Evolutionary conservation across 2,888 invertebrate species (phyloP).

Genomic region (Dryomyza anilis): DNA sequence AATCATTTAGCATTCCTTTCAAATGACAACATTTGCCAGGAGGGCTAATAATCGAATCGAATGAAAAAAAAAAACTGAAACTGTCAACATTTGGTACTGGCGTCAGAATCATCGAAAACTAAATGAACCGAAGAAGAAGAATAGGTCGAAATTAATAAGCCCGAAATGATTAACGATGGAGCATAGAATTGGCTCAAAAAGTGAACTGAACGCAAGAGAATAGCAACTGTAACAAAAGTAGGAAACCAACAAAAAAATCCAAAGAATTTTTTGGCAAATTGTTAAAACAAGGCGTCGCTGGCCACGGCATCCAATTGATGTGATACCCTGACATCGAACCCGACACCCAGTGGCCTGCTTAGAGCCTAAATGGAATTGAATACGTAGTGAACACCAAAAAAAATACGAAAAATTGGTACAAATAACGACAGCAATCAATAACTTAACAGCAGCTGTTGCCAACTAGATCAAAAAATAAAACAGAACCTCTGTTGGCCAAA

Average conservation of each 20-base stretch:
- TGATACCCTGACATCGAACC: not conserved
- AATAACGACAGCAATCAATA: constrained; percentile 33
- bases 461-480: constrained; percentile 4
- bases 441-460: constrained; percentile 42
- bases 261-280: not conserved
- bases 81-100: not conserved
- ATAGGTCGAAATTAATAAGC: constrained; percentile 12
- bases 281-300: not conserved
- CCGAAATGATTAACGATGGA: constrained; percentile 19
- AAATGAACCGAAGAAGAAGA: constrained; percentile 13
- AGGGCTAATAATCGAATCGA: not conserved
- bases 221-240: not conserved
- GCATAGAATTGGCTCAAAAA: not conserved
- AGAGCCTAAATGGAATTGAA: constrained; percentile 15
- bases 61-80: not conserved
- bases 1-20: too few species aligned
- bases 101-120: not conserved
- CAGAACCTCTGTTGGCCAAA: not conserved
- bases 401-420: not conserved
- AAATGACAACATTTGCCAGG: not conserved
- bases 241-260: not conserved
- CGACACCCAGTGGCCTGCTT: constrained; percentile 5
- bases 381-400: not conserved
- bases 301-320: not conserved
- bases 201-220: not conserved